Conservation (phyloP, 2,797 vertebrate genomes). For the Podarcis lilfordi region DNA sequence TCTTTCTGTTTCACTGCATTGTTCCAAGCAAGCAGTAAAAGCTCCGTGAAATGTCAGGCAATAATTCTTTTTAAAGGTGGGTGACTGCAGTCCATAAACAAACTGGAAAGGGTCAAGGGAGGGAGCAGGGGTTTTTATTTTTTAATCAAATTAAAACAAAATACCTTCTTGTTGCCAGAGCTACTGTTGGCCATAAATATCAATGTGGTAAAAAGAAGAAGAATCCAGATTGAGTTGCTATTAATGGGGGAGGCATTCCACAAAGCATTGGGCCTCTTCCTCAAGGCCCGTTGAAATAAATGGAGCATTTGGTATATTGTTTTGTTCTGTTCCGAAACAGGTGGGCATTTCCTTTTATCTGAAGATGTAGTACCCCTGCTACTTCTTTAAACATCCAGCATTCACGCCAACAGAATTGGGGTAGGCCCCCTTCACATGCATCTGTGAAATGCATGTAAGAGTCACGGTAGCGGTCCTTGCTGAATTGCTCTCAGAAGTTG, state of each 20-base stretch:
- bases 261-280: not conserved
- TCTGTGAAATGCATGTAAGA: not conserved
- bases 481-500: slow-evolving; percentile 60
- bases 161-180: slow-evolving; percentile 55
- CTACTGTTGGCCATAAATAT: slow-evolving; percentile 61
- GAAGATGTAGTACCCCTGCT: not conserved
- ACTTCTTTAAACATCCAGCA: not conserved
- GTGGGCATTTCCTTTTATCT: slow-evolving; percentile 54
- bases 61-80: slow-evolving; percentile 77
- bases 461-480: not conserved
- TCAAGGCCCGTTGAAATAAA: slow-evolving; percentile 3
- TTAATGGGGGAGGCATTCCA: not conserved
- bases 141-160: slow-evolving; percentile 14
- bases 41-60: slow-evolving; percentile 79
- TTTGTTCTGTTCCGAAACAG: slow-evolving; percentile 65
- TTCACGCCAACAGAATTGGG: not conserved
- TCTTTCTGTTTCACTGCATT: slow-evolving; percentile 71
- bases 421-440: not conserved
- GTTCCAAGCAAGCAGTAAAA: slow-evolving; percentile 67
- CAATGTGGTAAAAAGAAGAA: slow-evolving; percentile 40
- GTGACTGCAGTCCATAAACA: slow-evolving; percentile 66
- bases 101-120: slow-evolving; percentile 35
- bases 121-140: slow-evolving; percentile 3
- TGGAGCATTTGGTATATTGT: slow-evolving; percentile 49
- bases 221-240: not conserved